A percentile compares a stretch with the other conserved stretches of the same genome.
These are phyloP conservation scores for Panulirus ornatus DNA, from an alignment of 1,140 invertebrate genomes.

Conservation along the genomic window DNA sequence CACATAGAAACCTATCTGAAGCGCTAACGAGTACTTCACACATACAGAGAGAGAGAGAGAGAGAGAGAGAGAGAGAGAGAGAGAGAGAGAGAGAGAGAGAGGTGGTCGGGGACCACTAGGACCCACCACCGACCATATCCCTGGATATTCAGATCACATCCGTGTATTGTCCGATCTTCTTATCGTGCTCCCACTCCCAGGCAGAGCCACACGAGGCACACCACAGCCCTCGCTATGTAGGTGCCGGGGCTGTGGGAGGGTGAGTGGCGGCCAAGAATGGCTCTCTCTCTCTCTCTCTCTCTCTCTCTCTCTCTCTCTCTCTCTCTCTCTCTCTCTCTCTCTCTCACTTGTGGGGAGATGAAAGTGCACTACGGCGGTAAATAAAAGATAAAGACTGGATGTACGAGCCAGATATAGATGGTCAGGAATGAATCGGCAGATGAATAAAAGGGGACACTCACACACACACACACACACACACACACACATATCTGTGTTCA, in stretches of 20 bases:
- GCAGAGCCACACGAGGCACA: background rate
- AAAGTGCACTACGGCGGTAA: too few relatives aligned
- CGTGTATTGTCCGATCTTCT: conserved; percentile 38
- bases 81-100: conserved; percentile 7
- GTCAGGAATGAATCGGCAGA: too few relatives aligned
- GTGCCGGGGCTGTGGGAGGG: too few relatives aligned
- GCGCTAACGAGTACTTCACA: background rate
- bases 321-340: background rate
- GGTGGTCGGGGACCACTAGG: background rate
- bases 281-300: conserved; percentile 46
- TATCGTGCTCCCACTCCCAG: conserved; percentile 24
- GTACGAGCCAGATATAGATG: too few relatives aligned
- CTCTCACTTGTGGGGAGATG: background rate
- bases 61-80: background rate
- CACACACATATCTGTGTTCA: too few relatives aligned
- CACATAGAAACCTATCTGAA: background rate
- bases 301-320: conserved; percentile 22
- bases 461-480: too few relatives aligned
- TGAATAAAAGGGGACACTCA: too few relatives aligned
- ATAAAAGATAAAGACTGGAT: too few relatives aligned
- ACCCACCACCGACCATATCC: background rate
- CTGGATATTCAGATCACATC: conserved; percentile 43
- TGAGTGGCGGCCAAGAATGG: too few relatives aligned
- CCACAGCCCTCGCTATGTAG: background rate
- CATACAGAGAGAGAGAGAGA: too few relatives aligned